phyloP scores from a whole-genome alignment of 2,113 vertebrate genomes.

The Mungos mungo region DNA sequence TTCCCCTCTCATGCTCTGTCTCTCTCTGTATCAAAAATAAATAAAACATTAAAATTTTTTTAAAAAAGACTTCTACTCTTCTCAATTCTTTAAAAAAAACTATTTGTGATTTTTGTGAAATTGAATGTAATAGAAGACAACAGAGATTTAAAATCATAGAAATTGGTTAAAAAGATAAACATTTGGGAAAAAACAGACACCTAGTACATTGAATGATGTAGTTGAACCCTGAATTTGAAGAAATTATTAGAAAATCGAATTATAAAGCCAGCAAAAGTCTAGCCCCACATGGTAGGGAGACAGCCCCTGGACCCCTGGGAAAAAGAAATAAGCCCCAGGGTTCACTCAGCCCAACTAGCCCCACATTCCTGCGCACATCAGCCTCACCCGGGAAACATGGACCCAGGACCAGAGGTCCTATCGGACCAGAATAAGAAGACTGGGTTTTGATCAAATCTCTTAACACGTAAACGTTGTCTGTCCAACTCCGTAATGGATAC shows the following conservation, averaged over 20 bases:
- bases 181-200: background rate
- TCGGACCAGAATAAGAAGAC: background rate
- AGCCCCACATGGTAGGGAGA: background rate
- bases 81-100: background rate
- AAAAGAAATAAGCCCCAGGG: background rate
- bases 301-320: too few relatives aligned
- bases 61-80: background rate
- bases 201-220: background rate
- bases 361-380: background rate
- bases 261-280: background rate
- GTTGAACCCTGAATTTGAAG: background rate
- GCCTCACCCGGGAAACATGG: rapidly evolving
- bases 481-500: background rate
- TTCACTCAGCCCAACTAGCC: too few relatives aligned
- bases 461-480: background rate
- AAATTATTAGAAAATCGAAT: background rate
- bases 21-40: too few relatives aligned
- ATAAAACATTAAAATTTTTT: too few relatives aligned
- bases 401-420: background rate
- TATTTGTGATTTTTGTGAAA: background rate
- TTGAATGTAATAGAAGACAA: background rate
- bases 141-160: background rate
- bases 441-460: background rate
- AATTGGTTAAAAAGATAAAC: background rate
- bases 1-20: too few relatives aligned